These are phyloP conservation scores for Molossus molossus DNA, from an alignment of 2,797 vertebrate genomes.

Conservation along the genomic window DNA sequence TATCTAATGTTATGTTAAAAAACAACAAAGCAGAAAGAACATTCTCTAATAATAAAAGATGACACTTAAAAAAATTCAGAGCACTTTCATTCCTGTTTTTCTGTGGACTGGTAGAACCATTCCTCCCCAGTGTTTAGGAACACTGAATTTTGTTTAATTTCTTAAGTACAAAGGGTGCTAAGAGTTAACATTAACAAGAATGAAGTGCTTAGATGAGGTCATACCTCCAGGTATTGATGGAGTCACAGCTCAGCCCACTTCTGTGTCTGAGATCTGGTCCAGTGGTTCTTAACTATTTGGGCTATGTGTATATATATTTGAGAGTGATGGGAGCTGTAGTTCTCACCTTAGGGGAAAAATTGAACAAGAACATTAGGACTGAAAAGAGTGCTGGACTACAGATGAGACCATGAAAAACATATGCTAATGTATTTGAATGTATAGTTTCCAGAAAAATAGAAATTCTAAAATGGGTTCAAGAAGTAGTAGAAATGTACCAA, in stretches of 20 bases:
- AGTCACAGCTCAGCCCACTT: neutral
- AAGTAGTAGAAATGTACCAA: neutral
- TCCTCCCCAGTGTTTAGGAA: neutral
- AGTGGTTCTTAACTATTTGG: neutral
- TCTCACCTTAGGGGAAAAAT: neutral
- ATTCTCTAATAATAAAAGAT: neutral
- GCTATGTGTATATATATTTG: conserved; percentile 26
- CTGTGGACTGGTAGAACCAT: neutral
- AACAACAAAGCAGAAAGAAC: neutral
- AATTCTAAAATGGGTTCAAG: neutral
- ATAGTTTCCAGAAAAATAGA: conserved; percentile 1
- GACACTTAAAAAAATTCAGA: neutral
- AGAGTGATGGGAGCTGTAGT: neutral
- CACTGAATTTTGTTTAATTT: neutral
- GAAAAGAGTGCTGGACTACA: neutral
- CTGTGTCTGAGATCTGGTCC: neutral
- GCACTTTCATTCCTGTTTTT: neutral
- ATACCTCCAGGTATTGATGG: neutral
- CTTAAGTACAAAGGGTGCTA: neutral
- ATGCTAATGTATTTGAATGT: neutral
- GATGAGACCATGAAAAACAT: neutral
- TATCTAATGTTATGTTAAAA: neutral
- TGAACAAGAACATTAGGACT: neutral
- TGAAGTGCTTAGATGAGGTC: neutral
- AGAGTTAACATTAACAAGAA: neutral